phyloP scores from a whole-genome alignment of 2,888 invertebrate genomes.

The Amphipyra berbera region DNA sequence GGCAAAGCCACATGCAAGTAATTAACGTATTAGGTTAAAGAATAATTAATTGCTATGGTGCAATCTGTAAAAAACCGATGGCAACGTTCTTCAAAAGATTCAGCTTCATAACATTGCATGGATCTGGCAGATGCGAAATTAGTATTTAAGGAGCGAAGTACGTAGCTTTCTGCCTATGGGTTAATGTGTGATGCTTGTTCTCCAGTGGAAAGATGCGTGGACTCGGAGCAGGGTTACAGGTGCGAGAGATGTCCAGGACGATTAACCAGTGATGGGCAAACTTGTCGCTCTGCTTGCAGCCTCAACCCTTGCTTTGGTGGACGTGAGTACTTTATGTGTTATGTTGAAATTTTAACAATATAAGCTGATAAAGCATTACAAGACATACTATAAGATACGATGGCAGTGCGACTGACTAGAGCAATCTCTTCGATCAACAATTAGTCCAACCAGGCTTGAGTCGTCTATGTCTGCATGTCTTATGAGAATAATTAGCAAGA shows the following conservation, averaged over 20 bases:
- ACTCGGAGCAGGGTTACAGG: conserved; percentile 92
- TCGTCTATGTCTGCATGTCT: too few species aligned
- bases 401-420: too few species aligned
- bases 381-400: too few species aligned
- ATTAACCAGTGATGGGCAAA: conserved; percentile 93
- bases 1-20: conserved; percentile 2
- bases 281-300: conserved; percentile 93
- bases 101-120: too few species aligned
- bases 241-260: conserved; percentile 94
- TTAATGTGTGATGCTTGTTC: background rate
- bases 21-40: conserved; percentile 1
- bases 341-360: background rate
- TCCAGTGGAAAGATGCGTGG: conserved; percentile 91
- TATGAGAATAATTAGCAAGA: too few species aligned
- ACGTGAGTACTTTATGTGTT: conserved; percentile 71
- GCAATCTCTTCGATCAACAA: too few species aligned
- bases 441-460: too few species aligned
- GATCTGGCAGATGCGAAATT: too few species aligned
- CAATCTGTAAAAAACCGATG: too few species aligned
- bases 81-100: too few species aligned
- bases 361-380: too few species aligned
- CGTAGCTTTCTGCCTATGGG: background rate
- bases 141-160: too few species aligned
- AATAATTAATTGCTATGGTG: background rate
- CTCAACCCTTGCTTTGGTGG: conserved; percentile 88